These are phyloP conservation scores for Cirrhinus mrigala DNA, from an alignment of 2,797 vertebrate genomes.

Conservation along the genomic window DNA sequence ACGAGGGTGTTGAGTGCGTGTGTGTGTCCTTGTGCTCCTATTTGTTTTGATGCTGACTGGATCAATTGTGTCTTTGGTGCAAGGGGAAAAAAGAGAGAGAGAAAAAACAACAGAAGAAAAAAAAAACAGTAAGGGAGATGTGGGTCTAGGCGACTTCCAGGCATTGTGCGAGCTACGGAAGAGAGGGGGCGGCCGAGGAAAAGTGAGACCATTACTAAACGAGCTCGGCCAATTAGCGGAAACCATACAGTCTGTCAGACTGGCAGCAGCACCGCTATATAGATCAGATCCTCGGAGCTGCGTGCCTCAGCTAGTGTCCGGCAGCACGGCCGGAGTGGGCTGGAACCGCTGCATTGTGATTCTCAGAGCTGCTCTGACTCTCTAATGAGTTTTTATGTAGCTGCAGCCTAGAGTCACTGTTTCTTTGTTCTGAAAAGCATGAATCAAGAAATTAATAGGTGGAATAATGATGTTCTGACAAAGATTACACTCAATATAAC, in stretches of 20 bases:
- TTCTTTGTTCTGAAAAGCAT: constrained; percentile 3
- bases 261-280: constrained; percentile 68
- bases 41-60: constrained; percentile 75
- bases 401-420: neutral
- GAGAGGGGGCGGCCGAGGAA: constrained; percentile 78
- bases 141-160: constrained; percentile 85
- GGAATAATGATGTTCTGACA: constrained; percentile 7
- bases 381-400: constrained; percentile 16
- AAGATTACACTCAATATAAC: neutral
- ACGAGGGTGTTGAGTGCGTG: constrained; percentile 61
- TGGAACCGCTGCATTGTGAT: constrained; percentile 12
- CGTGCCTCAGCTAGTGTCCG: constrained; percentile 37
- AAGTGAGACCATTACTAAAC: constrained; percentile 85
- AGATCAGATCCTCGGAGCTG: constrained; percentile 37
- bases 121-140: constrained; percentile 79
- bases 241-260: constrained; percentile 76
- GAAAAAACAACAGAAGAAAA: constrained; percentile 74
- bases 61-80: constrained; percentile 73
- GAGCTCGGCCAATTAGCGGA: constrained; percentile 80
- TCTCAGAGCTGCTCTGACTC: neutral
- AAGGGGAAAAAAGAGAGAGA: constrained; percentile 55
- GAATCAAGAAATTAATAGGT: neutral
- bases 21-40: constrained; percentile 72
- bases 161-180: constrained; percentile 85
- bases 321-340: constrained; percentile 27